These are phyloP conservation scores for Hyphantria cunea DNA, from an alignment of 1,140 invertebrate genomes.

Conservation along the genomic window DNA sequence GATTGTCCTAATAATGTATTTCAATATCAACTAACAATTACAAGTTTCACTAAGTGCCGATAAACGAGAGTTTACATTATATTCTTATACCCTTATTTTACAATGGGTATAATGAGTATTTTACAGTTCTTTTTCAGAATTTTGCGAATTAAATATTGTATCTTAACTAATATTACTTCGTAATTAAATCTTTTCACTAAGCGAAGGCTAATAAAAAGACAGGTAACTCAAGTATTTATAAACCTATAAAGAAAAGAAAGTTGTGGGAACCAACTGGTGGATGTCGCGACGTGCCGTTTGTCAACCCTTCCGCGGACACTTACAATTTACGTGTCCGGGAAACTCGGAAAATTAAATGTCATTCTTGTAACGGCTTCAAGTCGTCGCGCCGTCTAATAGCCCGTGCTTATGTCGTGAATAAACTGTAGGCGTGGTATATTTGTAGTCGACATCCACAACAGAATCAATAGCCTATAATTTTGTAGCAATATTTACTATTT, in stretches of 20 bases:
- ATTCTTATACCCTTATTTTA: too few relatives aligned
- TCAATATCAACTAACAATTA: too few relatives aligned
- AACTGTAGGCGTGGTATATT: constrained; percentile 5
- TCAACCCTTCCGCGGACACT: constrained; percentile 35
- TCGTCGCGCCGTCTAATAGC: constrained; percentile 13
- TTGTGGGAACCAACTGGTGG: constrained; percentile 41
- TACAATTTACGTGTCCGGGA: constrained; percentile 31
- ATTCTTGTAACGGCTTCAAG: constrained; percentile 14
- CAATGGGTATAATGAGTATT: too few relatives aligned
- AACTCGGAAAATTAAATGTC: constrained; percentile 32
- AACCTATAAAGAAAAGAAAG: constrained; percentile 17
- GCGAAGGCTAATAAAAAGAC: too few relatives aligned
- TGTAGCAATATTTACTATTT: too few relatives aligned
- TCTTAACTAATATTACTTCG: too few relatives aligned
- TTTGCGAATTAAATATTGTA: too few relatives aligned
- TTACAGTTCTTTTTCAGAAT: too few relatives aligned
- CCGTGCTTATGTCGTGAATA: constrained; percentile 23
- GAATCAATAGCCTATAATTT: neutral
- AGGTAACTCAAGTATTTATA: neutral
- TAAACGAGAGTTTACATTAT: too few relatives aligned
- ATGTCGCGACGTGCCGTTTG: constrained; percentile 33
- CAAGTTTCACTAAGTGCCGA: too few relatives aligned
- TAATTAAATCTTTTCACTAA: too few relatives aligned
- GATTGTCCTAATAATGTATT: too few relatives aligned
- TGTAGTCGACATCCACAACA: neutral